phyloP scores from a whole-genome alignment of 2,797 vertebrate species.

The Phrynocephalus vlangalii region DNA sequence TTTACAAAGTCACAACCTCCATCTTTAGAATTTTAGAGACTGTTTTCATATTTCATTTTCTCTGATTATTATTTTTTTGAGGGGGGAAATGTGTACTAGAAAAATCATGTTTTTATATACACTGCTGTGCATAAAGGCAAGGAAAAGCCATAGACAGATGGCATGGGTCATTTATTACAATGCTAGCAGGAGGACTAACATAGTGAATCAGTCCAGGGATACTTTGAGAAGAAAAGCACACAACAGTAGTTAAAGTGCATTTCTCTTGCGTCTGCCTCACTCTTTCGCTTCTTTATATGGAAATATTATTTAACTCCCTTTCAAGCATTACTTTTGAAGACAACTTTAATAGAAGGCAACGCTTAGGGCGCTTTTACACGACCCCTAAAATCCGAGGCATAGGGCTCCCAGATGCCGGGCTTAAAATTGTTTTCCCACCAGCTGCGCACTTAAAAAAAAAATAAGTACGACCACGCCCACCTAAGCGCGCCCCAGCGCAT shows the following conservation, averaged over 20 bases:
- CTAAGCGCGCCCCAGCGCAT: too few species aligned
- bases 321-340: neutral
- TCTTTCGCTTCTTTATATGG: neutral
- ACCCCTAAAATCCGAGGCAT: too few species aligned
- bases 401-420: too few species aligned
- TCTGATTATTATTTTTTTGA: too few species aligned
- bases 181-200: neutral
- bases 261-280: neutral
- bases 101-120: neutral
- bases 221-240: neutral
- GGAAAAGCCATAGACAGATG: neutral
- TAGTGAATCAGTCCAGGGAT: neutral
- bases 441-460: too few species aligned
- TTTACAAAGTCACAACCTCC: slow-evolving; percentile 12
- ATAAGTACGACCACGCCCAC: too few species aligned
- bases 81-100: neutral
- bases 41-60: slow-evolving; percentile 28
- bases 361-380: too few species aligned
- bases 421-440: too few species aligned
- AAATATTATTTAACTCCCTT: neutral
- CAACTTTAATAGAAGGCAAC: neutral
- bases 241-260: neutral
- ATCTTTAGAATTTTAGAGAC: slow-evolving; percentile 3
- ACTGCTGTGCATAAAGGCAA: neutral
- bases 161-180: neutral